Evolutionary conservation across 35 echinoderm and acorn worm genomes (phyloP), one percentile per base, ranked within the genome.

Genomic region (Stichopus chloronotus): DNA sequence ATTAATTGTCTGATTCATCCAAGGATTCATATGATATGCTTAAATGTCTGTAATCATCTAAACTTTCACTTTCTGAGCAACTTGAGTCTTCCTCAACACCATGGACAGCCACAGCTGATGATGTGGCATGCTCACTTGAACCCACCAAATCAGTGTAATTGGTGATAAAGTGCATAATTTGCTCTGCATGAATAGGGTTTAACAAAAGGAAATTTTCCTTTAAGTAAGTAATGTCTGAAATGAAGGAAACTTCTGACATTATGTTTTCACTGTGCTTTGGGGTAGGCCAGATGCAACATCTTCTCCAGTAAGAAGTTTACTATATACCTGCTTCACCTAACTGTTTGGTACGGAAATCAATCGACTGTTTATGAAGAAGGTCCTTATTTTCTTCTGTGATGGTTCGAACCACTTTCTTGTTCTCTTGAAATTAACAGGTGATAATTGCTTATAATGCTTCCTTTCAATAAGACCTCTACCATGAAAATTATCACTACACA

Each of bases 231-330:
- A 53, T 52, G n/a, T 81, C 78, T 81, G 78, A 24, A 13, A 24
- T 81, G 30, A 43, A 81, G 7, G 20, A 14, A 7, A 81, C 78
- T 30, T 81, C 13, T 81, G 5, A 24, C 25, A 81, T 81, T 24
- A 81, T 81, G 78, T 81, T 13, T 52, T 81, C 5, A 81, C 30
- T 30, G 78, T 81, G 25, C 78, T 81, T 81, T 24, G 21, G 13
- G 78, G 78, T 9, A 81, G 52, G 30, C 25, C 78, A 30, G 84
- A 58, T 58, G 84, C 84, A 87, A 87, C 19, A 63, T 87, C 84
- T 12, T 58, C 55, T 13, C 84, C 84, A n/a, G 84, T 63, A 87
- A 87, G 5, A 2, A 58, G 56, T 63, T 87, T 53, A 22, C 21
- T 12, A 52, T n/a, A 55, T 61, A 60, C 56, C 83, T 13, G 84